Evolutionary conservation across 2,797 vertebrate genomes (phyloP).

Genomic region (Lateolabrax maculatus): DNA sequence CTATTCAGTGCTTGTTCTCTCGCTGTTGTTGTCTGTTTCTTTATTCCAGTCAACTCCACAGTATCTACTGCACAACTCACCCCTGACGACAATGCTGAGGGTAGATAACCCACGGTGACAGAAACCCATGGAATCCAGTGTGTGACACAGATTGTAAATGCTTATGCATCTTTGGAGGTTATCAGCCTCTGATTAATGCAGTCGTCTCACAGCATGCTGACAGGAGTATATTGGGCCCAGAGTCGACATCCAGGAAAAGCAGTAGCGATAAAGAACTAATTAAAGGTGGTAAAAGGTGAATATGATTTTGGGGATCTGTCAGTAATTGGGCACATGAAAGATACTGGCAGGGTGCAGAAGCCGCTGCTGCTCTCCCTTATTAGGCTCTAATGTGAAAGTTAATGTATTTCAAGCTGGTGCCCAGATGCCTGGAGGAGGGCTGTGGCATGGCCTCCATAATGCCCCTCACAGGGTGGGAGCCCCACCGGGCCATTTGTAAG

Average conservation of each 20-base stretch:
- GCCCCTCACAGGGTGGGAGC: slow-evolving; percentile 64
- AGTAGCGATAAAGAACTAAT: slow-evolving; percentile 92
- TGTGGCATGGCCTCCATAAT: slow-evolving; percentile 50
- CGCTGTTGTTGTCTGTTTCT: slow-evolving; percentile 12
- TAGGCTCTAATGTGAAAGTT: slow-evolving; percentile 91
- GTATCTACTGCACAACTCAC: slow-evolving; percentile 34
- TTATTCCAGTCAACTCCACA: slow-evolving; percentile 33
- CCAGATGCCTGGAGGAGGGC: slow-evolving; percentile 82
- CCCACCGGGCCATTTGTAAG: slow-evolving; percentile 74
- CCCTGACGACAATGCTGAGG: slow-evolving; percentile 45
- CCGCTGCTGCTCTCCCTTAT: slow-evolving; percentile 87
- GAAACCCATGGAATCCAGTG: slow-evolving; percentile 58
- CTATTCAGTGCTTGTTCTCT: slow-evolving; percentile 23
- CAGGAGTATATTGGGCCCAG: slow-evolving; percentile 63
- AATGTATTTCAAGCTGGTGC: slow-evolving; percentile 87
- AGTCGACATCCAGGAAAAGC: slow-evolving; percentile 84
- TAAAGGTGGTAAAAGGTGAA: slow-evolving; percentile 91
- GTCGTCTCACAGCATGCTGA: slow-evolving; percentile 68
- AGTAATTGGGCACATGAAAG: slow-evolving; percentile 95
- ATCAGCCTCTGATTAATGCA: slow-evolving; percentile 73
- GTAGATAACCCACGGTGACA: slow-evolving; percentile 62
- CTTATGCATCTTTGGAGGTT: slow-evolving; percentile 59
- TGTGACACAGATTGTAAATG: slow-evolving; percentile 59
- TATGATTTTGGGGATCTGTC: slow-evolving; percentile 90
- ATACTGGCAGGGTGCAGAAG: slow-evolving; percentile 84